Conservation (phyloP, 2,113 vertebrate species). For the Gorilla gorilla region DNA sequence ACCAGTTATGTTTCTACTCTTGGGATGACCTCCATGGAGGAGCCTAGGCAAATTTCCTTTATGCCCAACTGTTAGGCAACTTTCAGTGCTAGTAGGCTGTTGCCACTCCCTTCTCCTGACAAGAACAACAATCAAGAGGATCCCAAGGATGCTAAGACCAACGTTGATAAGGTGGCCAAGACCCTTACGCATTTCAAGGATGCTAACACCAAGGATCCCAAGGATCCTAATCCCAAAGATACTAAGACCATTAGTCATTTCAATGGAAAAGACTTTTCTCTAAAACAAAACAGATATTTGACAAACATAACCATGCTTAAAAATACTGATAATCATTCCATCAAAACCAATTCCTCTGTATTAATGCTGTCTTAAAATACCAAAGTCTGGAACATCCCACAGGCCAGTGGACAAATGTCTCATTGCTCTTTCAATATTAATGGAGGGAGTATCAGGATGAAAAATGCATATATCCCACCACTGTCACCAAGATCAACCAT, state of each 20-base stretch:
- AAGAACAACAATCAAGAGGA: background rate
- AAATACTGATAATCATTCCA: constrained; percentile 49
- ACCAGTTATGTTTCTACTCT: constrained; percentile 4
- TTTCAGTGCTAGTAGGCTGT: background rate
- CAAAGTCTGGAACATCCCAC: background rate
- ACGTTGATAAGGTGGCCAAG: background rate
- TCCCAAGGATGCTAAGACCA: background rate
- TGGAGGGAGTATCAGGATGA: background rate
- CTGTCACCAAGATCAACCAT: background rate
- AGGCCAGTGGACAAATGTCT: background rate
- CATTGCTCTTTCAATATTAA: background rate
- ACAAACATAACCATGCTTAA: constrained; percentile 10
- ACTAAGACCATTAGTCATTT: constrained; percentile 22
- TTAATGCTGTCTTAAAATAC: constrained; percentile 9
- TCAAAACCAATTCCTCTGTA: constrained; percentile 39
- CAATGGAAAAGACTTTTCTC: background rate
- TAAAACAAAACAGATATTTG: constrained; percentile 50
- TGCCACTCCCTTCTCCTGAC: background rate
- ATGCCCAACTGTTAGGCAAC: constrained; percentile 17
- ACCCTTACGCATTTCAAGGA: background rate
- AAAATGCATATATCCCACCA: background rate
- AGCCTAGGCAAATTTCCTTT: background rate
- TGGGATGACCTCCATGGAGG: background rate
- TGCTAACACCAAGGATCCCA: background rate
- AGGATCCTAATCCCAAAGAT: background rate